Evolutionary conservation across 2,113 vertebrate species (phyloP).

Genomic region (Epinephelus lanceolatus): DNA sequence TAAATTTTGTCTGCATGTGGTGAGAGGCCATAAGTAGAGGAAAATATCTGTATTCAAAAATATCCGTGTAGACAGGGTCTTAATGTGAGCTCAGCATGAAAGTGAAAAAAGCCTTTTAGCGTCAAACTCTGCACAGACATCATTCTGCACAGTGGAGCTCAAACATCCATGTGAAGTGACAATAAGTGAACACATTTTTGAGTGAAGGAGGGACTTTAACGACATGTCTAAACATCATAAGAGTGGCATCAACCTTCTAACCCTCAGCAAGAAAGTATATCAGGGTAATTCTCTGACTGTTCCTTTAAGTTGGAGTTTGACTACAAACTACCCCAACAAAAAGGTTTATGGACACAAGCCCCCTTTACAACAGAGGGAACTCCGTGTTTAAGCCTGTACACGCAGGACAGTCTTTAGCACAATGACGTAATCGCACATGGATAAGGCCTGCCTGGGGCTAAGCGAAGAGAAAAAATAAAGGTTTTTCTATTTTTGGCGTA

Average conservation of each 20-base stretch:
- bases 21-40: too few species aligned
- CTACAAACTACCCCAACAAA: background rate
- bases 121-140: background rate
- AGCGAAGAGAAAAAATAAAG: slow-evolving; percentile 15
- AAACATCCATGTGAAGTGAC: background rate
- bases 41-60: too few species aligned
- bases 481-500: slow-evolving; percentile 53
- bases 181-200: background rate
- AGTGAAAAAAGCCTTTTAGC: too few species aligned
- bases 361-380: background rate
- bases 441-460: slow-evolving; percentile 21
- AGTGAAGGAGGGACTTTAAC: background rate
- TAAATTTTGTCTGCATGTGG: too few species aligned
- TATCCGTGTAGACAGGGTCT: background rate
- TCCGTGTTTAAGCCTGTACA: background rate
- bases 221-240: background rate
- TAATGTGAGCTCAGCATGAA: background rate
- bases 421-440: slow-evolving; percentile 4
- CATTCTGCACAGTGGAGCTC: background rate
- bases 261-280: background rate
- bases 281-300: background rate
- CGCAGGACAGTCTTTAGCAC: slow-evolving; percentile 15
- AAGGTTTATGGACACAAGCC: background rate
- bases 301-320: slow-evolving; percentile 12
- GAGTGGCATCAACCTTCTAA: background rate